These are phyloP conservation scores for Patiria miniata DNA, from an alignment of 35 echinoderm and acorn worm species.

Conservation along the genomic window DNA sequence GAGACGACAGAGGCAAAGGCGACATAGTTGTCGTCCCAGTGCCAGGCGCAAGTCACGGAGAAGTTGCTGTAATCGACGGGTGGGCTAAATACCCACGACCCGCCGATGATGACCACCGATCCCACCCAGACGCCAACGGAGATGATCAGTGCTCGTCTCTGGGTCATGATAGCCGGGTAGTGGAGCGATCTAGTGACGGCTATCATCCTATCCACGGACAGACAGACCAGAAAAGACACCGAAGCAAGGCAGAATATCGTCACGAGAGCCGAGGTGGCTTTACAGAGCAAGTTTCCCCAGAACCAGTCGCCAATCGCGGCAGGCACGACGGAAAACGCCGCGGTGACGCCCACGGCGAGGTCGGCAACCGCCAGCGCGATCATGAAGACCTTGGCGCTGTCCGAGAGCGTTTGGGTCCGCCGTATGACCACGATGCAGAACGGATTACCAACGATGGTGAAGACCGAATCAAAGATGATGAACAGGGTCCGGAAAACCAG, in stretches of 20 bases:
- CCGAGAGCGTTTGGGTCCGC: background rate
- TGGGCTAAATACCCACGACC: conserved; percentile 5
- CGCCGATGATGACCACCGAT: background rate
- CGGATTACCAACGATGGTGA: conserved; percentile 22
- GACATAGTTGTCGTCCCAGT: conserved; percentile 8
- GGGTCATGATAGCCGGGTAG: conserved; percentile 26
- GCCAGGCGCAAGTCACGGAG: conserved; percentile 3
- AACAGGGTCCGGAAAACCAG: conserved; percentile 14
- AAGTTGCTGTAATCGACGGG: conserved; percentile 25
- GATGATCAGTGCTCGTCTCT: background rate
- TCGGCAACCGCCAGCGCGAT: conserved; percentile 21
- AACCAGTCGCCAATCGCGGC: background rate
- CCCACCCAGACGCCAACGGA: background rate
- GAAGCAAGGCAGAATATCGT: conserved; percentile 43
- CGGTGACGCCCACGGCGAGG: conserved; percentile 17
- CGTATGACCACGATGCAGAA: conserved; percentile 28
- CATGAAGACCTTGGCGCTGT: conserved; percentile 45
- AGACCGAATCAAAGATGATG: conserved; percentile 17
- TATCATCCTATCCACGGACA: conserved; percentile 31
- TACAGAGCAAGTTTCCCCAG: conserved; percentile 19
- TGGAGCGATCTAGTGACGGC: conserved; percentile 21
- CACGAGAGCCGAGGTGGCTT: conserved; percentile 20
- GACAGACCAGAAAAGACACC: conserved; percentile 31
- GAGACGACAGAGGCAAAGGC: background rate
- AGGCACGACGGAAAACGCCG: conserved; percentile 17